Percentiles rank a stretch among this genome's conserved stretches.
These are phyloP conservation scores for Chaetophractus vellerosus DNA, from an alignment of 2,797 vertebrate species.

Conservation along the genomic window DNA sequence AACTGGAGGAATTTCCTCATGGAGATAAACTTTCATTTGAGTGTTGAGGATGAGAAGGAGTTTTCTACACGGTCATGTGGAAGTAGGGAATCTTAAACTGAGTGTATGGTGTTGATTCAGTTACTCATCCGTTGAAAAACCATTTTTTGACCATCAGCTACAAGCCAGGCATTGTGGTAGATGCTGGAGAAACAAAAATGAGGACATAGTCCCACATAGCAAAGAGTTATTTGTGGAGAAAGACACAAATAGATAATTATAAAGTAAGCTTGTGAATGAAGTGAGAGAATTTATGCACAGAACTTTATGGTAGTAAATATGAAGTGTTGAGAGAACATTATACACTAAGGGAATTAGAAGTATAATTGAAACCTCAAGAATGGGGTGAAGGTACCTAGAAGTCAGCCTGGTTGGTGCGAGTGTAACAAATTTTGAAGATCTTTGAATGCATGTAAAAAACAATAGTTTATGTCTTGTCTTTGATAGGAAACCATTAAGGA, in stretches of 20 bases:
- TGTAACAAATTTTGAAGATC: neutral
- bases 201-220: neutral
- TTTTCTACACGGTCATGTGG: neutral
- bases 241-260: neutral
- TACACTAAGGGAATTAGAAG: neutral
- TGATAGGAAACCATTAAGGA: constrained; percentile 15
- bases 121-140: neutral
- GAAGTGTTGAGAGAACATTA: neutral
- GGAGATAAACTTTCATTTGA: constrained; percentile 5
- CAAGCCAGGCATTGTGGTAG: neutral
- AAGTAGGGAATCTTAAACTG: neutral
- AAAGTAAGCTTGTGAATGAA: neutral
- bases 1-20: constrained; percentile 26
- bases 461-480: neutral
- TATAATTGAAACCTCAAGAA: neutral
- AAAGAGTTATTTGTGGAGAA: neutral
- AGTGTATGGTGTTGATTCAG: neutral
- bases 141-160: neutral
- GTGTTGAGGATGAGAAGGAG: neutral
- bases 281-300: neutral
- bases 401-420: neutral
- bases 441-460: neutral
- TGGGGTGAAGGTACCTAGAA: neutral
- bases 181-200: neutral
- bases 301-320: neutral